Evolutionary conservation across 2,888 invertebrate species (phyloP).

Genomic region (Rhopalosiphum nymphaeae): DNA sequence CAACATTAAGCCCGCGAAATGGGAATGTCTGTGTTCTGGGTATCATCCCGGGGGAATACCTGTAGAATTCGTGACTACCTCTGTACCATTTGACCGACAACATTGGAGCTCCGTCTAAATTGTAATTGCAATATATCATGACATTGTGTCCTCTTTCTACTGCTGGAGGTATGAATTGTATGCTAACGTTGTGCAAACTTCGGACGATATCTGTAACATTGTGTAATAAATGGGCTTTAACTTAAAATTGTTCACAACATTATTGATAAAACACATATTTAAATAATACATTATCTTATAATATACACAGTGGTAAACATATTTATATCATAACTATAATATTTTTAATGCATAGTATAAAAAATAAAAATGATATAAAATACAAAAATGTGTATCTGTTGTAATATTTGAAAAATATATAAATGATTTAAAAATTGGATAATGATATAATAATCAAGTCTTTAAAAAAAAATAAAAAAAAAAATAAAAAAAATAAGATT

Average conservation of each 20-base stretch:
- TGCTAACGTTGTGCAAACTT: slow-evolving; percentile 79
- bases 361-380: not conserved
- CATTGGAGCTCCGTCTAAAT: slow-evolving; percentile 81
- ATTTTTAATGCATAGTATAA: not conserved
- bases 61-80: slow-evolving; percentile 86
- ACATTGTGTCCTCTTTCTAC: slow-evolving; percentile 80
- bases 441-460: not conserved
- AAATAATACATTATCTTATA: not conserved
- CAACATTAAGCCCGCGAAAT: slow-evolving; percentile 81
- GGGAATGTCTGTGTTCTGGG: slow-evolving; percentile 82
- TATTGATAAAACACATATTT: not conserved
- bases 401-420: not conserved
- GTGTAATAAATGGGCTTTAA: not conserved
- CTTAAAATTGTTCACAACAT: not conserved
- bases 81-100: slow-evolving; percentile 92
- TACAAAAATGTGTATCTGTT: not conserved
- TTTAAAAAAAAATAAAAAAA: not conserved
- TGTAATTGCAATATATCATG: slow-evolving; percentile 81
- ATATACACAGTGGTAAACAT: not conserved
- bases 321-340: no score
- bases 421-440: not conserved
- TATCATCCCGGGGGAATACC: slow-evolving; percentile 83
- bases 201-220: slow-evolving; percentile 72
- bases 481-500: not conserved
- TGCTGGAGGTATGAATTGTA: slow-evolving; percentile 79